Conservation (phyloP, 2,113 vertebrate genomes). For the Platysteira castanea region DNA sequence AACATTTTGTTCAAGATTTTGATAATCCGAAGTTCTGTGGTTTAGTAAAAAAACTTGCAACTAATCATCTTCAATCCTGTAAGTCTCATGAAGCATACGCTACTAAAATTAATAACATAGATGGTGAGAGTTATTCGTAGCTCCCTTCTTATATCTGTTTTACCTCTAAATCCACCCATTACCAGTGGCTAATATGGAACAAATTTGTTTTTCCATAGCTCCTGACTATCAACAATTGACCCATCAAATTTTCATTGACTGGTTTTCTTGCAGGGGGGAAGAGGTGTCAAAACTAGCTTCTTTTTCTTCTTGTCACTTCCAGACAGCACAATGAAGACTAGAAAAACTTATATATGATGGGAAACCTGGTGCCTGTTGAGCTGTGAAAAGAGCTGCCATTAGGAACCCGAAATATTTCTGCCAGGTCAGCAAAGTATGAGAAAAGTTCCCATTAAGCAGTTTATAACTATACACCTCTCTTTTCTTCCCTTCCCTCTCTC, state of each 20-base stretch:
- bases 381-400: slow-evolving; percentile 15
- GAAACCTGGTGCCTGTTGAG: background rate
- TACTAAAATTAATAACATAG: background rate
- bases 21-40: background rate
- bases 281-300: background rate
- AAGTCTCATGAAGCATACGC: background rate
- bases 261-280: background rate
- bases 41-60: background rate
- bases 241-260: background rate
- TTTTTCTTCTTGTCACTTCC: background rate
- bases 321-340: background rate
- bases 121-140: background rate
- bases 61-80: background rate
- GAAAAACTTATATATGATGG: background rate
- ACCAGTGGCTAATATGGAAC: background rate
- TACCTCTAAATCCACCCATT: background rate
- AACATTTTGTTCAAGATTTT: background rate
- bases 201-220: background rate
- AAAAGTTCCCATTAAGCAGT: background rate
- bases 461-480: background rate
- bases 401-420: background rate
- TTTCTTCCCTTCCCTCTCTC: background rate
- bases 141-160: background rate
- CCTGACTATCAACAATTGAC: background rate
- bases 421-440: background rate